Conservation (phyloP, 1,140 invertebrate genomes). For the Chionoecetes opilio region DNA sequence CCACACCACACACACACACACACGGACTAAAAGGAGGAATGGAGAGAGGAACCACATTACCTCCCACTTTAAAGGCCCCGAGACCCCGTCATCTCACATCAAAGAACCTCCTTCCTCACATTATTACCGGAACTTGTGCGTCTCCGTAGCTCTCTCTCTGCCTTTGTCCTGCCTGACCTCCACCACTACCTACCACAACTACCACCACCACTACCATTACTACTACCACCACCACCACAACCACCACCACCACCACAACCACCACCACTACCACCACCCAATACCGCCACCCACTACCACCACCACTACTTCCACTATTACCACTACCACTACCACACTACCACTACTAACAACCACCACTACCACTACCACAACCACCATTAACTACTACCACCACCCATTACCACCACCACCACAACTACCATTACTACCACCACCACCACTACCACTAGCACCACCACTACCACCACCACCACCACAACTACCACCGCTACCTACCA, state of each 20-base stretch:
- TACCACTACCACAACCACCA: too few relatives aligned
- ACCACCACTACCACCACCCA: slow-evolving; percentile 1
- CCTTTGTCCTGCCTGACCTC: background rate
- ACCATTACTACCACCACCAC: too few relatives aligned
- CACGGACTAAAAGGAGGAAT: background rate
- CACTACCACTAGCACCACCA: too few relatives aligned
- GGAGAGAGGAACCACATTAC: slow-evolving; percentile 27
- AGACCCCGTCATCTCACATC: slow-evolving; percentile 16
- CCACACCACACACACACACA: too few relatives aligned
- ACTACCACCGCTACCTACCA: too few relatives aligned
- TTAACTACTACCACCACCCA: too few relatives aligned
- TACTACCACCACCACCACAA: background rate
- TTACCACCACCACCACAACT: too few relatives aligned
- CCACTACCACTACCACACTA: too few relatives aligned
- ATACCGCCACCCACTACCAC: background rate
- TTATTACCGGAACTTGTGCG: background rate
- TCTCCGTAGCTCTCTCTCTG: background rate
- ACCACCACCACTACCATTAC: background rate
- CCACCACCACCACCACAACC: background rate
- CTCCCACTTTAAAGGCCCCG: background rate
- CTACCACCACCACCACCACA: too few relatives aligned
- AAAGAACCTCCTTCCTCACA: slow-evolving; percentile 7
- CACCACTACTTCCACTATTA: too few relatives aligned
- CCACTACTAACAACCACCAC: too few relatives aligned
- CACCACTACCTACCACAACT: background rate